Evolutionary conservation across 2,113 vertebrate species (phyloP), one percentile per base, ranked within the genome.

Genomic region (Chaetorhynchus papuensis): DNA sequence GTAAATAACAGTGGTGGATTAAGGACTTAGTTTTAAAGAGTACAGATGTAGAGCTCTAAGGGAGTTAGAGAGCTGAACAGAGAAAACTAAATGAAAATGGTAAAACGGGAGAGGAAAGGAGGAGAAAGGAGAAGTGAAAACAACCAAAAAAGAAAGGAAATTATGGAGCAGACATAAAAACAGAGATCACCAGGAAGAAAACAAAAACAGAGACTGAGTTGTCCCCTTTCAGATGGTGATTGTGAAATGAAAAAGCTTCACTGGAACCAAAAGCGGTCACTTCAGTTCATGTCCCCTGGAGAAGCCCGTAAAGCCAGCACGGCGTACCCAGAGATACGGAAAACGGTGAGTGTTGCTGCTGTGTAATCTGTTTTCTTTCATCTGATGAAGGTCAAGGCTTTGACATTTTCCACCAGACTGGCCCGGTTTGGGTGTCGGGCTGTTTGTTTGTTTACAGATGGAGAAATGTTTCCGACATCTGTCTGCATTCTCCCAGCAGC

Each of bases 361-460:
- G 35, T 11, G 66, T 81, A 18, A 85, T 94, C 66, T 94, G 87
- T 93, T 95, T 95, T 31, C 78, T 63, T 65, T 83, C 61, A 33
- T 72, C 57, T 78, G 81, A 50, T 69, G 83, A 60, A 77, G 87
- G 90, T 90, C 90, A 81, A 49, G 91, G 63, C 86, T 70, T 76
- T 35, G 77, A 75, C 80, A 75, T 96, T 97, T 97, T 97, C 96
- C 92, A 96, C 76, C 86, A 92, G 83, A 66, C 92, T 91, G 89
- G 78, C 82, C 71, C 16, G 1, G 30, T 45, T 87, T 81, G 72
- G 52, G 53, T 93, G 83, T 82, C 11, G 13, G 70, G 83, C 87
- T 94, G 64, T 96, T 96, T 96, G 90, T 95, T 96, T 96, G 87
- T 97, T 96, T 97, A 80, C 94, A 92, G 95, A 93, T 54, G 90